Percentiles rank a stretch among this genome's conserved stretches.
Conservation (phyloP, 53 echinoderm and acorn worm species). For the Pentamera pediparva region DNA sequence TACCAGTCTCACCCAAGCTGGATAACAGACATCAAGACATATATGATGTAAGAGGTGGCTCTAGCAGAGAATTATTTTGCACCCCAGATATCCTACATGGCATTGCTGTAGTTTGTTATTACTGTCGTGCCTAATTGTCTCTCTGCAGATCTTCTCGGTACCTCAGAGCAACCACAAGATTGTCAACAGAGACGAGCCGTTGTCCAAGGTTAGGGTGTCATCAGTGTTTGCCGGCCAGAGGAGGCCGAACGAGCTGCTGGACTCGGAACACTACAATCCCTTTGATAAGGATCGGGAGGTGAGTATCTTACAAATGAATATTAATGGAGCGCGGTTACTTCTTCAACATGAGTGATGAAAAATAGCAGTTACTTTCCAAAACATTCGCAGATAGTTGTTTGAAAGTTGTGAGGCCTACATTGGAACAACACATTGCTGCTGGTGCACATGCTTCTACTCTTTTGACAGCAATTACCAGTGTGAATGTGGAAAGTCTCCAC, state of each 20-base stretch:
- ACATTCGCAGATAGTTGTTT: too few relatives aligned
- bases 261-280: conserved; percentile 50
- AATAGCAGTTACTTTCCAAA: too few relatives aligned
- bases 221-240: conserved; percentile 91
- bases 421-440: neutral
- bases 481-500: too few relatives aligned
- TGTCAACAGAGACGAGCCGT: conserved; percentile 71
- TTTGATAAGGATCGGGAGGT: conserved; percentile 99
- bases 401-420: too few relatives aligned
- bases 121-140: neutral
- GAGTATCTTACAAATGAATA: neutral
- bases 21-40: too few relatives aligned
- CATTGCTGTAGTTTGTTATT: too few relatives aligned
- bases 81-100: too few relatives aligned
- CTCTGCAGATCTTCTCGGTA: conserved; percentile 67
- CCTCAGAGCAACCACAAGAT: conserved; percentile 72
- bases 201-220: conserved; percentile 82
- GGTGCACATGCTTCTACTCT: neutral
- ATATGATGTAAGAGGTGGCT: too few relatives aligned
- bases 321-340: neutral
- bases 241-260: conserved; percentile 23
- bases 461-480: too few relatives aligned
- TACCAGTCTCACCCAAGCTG: too few relatives aligned
- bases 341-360: too few relatives aligned
- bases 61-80: too few relatives aligned